Evolutionary conservation across 2,797 vertebrate genomes (phyloP), one percentile per base, ranked within the genome.

Genomic region (Pangasius larnaudii): DNA sequence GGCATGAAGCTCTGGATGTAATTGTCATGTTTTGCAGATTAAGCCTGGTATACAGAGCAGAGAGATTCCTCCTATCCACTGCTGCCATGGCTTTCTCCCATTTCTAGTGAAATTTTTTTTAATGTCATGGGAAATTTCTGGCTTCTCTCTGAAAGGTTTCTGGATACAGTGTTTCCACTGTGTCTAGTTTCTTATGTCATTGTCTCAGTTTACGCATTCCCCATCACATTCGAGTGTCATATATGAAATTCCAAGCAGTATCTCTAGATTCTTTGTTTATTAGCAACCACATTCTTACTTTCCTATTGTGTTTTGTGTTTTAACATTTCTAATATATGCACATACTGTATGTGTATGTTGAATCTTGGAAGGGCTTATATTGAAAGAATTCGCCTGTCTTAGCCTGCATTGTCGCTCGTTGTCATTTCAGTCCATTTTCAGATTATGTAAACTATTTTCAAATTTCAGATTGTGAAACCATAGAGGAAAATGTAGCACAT

Each of bases 21-120:
- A 88, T 49, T 69, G 67, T 69, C 42, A 14, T 36, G 51, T 56
- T 49, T 85, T 72, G 82, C 71, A 83, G 42, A 46, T 42, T 7
- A 14, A 42, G 42, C 16, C 78, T 42, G 36, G 51, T 80, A 24
- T 72, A 22, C 22, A 69, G 46, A 79, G 30, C 19, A 63, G 49
- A 87, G 61, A 71, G 86, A 79, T 51, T 86, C 59, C 53, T 69
- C 30, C 33, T 14, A 16, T 61, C 39, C 72, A 19, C 13, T 36
- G 61, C 53, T 86, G 79, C 69, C 80, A 78, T 51, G 8, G 61
- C 61, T 77, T 58, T 59, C 13, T 33, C 61, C 3, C 8, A 18
- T 42, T 69, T 65, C 2, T 19, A 24, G 2, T 27, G 69, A 72
- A 3, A 1, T 42, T 39, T 19, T 10, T 49, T 75, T n/a, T 5